phyloP scores from a whole-genome alignment of 1,140 invertebrate species.

The Microplitis mediator region DNA sequence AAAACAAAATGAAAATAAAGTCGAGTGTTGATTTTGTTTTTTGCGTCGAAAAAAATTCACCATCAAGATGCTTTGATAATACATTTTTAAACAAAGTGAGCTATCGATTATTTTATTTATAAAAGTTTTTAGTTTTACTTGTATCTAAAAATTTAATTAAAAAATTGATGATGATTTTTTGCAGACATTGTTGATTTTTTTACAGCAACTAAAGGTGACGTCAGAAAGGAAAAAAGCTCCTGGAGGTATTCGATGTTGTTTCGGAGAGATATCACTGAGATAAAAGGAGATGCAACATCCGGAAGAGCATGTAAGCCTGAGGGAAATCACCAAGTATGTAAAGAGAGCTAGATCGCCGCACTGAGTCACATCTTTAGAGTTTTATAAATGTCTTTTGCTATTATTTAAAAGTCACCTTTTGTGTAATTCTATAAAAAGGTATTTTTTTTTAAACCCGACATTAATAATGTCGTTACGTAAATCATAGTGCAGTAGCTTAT shows the following conservation, averaged over 20 bases:
- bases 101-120: no score
- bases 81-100: no score
- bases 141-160: background rate
- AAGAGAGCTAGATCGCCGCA: constrained; percentile 2
- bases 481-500: no score
- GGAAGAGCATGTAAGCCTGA: constrained; percentile 11
- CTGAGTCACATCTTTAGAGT: background rate
- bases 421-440: background rate
- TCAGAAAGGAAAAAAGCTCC: background rate
- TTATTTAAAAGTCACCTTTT: background rate
- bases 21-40: no score
- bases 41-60: no score
- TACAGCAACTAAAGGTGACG: background rate
- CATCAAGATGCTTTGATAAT: no score
- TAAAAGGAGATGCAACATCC: background rate
- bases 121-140: no score
- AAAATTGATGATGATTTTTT: background rate
- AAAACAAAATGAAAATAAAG: no score
- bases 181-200: background rate
- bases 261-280: background rate
- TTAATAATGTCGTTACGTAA: no score
- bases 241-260: background rate
- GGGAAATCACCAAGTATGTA: constrained; percentile 16
- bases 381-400: background rate
- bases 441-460: background rate